Evolutionary conservation across 2,113 vertebrate genomes (phyloP), one percentile per base, ranked within the genome.

Genomic region (Dicaeum eximium): DNA sequence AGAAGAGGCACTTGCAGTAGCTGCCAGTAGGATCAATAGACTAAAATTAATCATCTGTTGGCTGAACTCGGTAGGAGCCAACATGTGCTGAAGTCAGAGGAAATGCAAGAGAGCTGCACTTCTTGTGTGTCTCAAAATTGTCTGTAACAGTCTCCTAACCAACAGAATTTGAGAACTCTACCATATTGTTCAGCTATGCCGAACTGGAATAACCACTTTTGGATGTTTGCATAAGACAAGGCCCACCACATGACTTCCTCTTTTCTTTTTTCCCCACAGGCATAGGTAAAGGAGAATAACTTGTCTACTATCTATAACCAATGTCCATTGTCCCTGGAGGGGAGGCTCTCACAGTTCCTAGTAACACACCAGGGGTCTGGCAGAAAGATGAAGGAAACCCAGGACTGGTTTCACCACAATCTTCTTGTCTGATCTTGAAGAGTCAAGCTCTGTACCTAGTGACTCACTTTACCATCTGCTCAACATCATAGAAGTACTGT

Each of bases 391-490:
- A 92, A 90, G 42, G 33, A 88, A 95, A 66, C 19, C 11, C 38
- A 50, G 33, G n/a, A 73, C 44, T 74, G 30, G 38, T 82, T 96
- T 82, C 51, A 64, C 38, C 58, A 81, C 61, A 93, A 14, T 80
- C 38, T 18, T 86, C 51, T 73, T 66, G 30, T 51, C 54, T 83
- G 71, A 95, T 90, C 88, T 67, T 57, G 57, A 85, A 61, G 44
- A 97, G 93, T 96, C 96, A 93, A 91, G 88, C 30, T 93, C 87
- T 81, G 40, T 74, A 95, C 90, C 85, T 81, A 88, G 58, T 95
- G 94, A 97, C 27, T 96, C 94, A 95, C 90, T 96, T 95, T 93
- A 83, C 94, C 94, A 95, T 96, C 95, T 96, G 94, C 60, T 97
- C 47, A 83, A 78, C 88, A 92, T 91, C 81, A 80, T 27, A 83